Evolutionary conservation across 1,140 invertebrate genomes (phyloP).

Genomic region (Steinernema feltiae): DNA sequence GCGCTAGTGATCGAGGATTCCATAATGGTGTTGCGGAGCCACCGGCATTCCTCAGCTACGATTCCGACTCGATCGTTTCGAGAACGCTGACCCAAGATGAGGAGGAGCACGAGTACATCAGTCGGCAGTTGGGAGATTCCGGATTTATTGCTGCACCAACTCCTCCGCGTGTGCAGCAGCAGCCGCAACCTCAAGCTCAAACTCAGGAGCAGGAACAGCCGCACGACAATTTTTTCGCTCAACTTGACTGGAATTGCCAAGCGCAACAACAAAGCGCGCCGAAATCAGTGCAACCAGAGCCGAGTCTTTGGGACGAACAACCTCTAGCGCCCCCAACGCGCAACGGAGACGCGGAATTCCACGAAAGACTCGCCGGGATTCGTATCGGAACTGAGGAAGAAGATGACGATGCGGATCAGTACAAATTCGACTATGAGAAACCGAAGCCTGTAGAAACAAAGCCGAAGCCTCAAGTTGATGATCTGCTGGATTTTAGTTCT

Average conservation of each 20-base stretch:
- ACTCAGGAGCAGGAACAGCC: no score
- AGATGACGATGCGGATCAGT: constrained; percentile 35
- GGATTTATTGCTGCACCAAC: no score
- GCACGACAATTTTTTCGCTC: neutral
- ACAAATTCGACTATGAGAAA: constrained; percentile 43
- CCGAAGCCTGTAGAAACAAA: constrained; percentile 1
- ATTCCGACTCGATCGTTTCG: constrained; percentile 19
- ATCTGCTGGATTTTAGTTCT: constrained; percentile 18
- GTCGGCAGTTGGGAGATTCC: neutral
- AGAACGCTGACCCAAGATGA: constrained; percentile 22
- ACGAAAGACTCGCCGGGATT: constrained; percentile 38
- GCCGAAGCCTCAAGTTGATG: constrained; percentile 18
- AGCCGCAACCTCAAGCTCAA: no score
- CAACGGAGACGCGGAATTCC: constrained; percentile 6
- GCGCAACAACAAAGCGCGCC: neutral
- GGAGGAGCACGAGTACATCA: constrained; percentile 13
- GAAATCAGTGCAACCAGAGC: neutral
- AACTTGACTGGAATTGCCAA: neutral
- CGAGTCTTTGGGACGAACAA: neutral
- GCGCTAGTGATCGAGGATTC: constrained; percentile 28
- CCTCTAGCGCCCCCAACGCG: neutral
- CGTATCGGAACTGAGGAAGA: constrained; percentile 31
- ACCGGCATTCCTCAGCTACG: constrained; percentile 25
- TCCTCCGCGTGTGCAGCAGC: no score
- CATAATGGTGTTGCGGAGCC: neutral